phyloP scores from a whole-genome alignment of 2,888 invertebrate genomes.

The Thelaira solivaga region DNA sequence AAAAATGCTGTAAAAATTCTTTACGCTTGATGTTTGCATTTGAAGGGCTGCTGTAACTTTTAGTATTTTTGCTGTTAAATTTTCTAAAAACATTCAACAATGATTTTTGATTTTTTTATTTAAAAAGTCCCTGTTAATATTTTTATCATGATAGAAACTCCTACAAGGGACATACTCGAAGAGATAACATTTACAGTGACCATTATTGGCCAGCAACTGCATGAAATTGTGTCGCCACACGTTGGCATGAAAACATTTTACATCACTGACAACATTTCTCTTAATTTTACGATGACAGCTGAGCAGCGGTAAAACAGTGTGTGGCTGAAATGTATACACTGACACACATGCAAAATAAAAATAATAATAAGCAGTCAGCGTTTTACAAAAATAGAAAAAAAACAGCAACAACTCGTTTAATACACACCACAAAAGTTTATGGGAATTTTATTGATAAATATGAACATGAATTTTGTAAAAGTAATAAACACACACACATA shows the following conservation, averaged over 20 bases:
- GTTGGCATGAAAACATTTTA: slow-evolving; percentile 1
- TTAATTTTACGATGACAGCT: slow-evolving; percentile 29
- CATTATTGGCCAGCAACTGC: neutral
- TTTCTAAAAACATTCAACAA: no score
- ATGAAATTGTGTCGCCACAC: neutral
- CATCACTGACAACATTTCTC: slow-evolving; percentile 23
- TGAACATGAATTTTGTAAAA: slow-evolving; percentile 53
- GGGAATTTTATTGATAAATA: slow-evolving; percentile 73
- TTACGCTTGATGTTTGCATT: no score
- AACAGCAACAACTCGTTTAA: slow-evolving; percentile 64
- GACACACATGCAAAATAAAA: neutral
- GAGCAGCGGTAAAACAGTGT: neutral
- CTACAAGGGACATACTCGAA: neutral
- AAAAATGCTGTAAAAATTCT: no score
- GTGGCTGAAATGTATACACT: slow-evolving; percentile 1
- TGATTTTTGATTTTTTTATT: no score
- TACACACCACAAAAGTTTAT: slow-evolving; percentile 72
- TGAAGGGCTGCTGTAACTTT: no score
- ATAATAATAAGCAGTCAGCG: neutral
- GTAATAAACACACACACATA: neutral
- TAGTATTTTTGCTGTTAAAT: no score
- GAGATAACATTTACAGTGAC: slow-evolving; percentile 3
- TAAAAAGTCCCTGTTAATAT: neutral
- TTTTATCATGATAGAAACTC: neutral
- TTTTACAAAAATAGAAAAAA: neutral